Base-by-base conservation (phyloP, 2,888 invertebrate genomes). In the Catocala fraxini region DNA sequence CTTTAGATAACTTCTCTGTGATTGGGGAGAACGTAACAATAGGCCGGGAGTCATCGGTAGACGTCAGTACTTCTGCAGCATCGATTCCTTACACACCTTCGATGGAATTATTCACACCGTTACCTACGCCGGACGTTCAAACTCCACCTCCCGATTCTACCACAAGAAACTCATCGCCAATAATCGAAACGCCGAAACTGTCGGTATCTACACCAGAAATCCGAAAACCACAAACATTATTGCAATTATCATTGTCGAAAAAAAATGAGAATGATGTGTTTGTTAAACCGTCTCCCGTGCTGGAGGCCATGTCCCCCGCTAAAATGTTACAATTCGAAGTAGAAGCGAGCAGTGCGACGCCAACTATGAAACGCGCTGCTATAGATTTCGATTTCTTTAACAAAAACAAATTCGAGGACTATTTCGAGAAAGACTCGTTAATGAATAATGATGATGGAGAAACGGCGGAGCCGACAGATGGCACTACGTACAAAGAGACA, bases 11-110 rank as follows among this genome's bases (percentile, higher is more conserved):
- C 69, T 86, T 87, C 68, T 87, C 92, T 5, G 79, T 83, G 52
- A 86, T 93, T 63, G 93, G 92, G 9, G 93, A 93, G 73, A 93
- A 93, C 70, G 89, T 93, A n/a, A 91, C 91, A 25, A 84, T 93
- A 66, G 82, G 79, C 15, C 84, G 87, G 68, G 77, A 80, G 25
- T 51, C 71, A 10, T 91, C 92, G 9, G 68, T 84, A 51, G 91
- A 91, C 43, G 75, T 73, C 13, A 70, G 70, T 41, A 67, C 70
- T 33, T 71, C 55, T 15, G 51, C 49, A 43, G 46, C 62, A 53
- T 54, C 70, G n/a, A 75, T 70, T 63, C 52, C 79, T 41, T 78
- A 77, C 33, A 84, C 84, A 15, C 84, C 88, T 11, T 58, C 68
- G 41, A 54, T 71, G 13, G 68, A 73, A 58, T 73, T 77, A 60